These are phyloP conservation scores for Numenius arquata DNA, from an alignment of 2,113 vertebrate genomes.

Conservation along the genomic window DNA sequence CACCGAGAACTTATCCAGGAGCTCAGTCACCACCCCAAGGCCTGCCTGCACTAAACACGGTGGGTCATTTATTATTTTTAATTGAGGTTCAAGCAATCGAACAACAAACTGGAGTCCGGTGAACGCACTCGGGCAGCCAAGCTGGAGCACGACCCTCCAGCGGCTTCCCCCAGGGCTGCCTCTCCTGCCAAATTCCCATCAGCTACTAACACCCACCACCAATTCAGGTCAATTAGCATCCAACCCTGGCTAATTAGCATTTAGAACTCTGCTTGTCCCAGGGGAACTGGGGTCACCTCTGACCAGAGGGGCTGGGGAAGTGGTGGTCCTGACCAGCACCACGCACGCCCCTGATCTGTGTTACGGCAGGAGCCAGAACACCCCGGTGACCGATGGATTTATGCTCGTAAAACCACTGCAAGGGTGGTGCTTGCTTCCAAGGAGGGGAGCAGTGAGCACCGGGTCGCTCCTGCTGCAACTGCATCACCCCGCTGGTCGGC, in stretches of 20 bases:
- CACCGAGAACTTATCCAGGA: fast-evolving
- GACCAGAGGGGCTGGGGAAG: background rate
- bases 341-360: fast-evolving
- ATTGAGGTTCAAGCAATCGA: background rate
- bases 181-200: background rate
- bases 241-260: background rate
- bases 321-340: fast-evolving
- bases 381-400: background rate
- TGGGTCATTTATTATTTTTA: background rate
- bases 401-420: background rate
- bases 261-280: background rate
- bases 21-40: background rate
- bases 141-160: background rate
- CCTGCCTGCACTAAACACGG: background rate
- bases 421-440: background rate
- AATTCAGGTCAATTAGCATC: background rate
- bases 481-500: background rate
- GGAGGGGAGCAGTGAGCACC: fast-evolving
- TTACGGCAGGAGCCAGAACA: background rate
- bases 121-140: fast-evolving
- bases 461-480: background rate
- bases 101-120: background rate
- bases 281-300: background rate
- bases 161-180: no score
- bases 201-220: background rate